Base-by-base conservation (phyloP, 1,140 invertebrate species). In the Drosophila orosa region DNA sequence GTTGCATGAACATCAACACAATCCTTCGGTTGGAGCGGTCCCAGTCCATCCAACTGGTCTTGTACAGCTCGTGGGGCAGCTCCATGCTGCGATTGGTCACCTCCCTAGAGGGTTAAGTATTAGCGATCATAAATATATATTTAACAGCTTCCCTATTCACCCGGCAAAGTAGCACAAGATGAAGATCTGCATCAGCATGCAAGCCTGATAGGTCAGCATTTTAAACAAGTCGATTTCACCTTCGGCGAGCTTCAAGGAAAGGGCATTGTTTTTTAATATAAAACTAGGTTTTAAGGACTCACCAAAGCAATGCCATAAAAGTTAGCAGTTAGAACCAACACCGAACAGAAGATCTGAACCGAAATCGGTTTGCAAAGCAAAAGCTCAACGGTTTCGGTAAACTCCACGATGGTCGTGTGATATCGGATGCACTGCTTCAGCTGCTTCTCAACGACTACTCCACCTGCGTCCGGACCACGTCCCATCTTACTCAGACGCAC, bases 241-340 rank as follows among this genome's bases (percentile, higher is more conserved):
- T 13, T 79, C 80, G 1, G 90, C 75, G n/a, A 90, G 58, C 90
- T 90, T 35, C 8, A 39, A 33, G 10, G 15, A 39, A 56, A n/a
- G 2, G 25, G 0, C 3, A 22, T 27, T 12, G 1, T 10, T n/a
- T 27, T 48, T 0, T 7, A 19, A 7, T 17, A 17, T 6, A 17
- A 17, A 27, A 10, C 3, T 3, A 6, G 1, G 4, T 48, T 7
- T 17, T 17, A 10, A 45, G 13, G 13, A 80, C 80, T 61, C 17
- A 90, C 85, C 78, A 82, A 15, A 0, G 90, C 80, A 25, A 91
- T 78, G 27, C 74, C 78, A 82, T 91, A 91, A 17, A 91, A 91
- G 37, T 91, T 91, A n/a, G 86, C 74, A 1, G 87, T 85, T 6
- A 91, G 29, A 8, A 91, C 90, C 27, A 91, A 45, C 8, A 91